Evolutionary conservation across 2,888 invertebrate species (phyloP), one percentile per base, ranked within the genome.

Genomic region (Ennomos fuscantarius): DNA sequence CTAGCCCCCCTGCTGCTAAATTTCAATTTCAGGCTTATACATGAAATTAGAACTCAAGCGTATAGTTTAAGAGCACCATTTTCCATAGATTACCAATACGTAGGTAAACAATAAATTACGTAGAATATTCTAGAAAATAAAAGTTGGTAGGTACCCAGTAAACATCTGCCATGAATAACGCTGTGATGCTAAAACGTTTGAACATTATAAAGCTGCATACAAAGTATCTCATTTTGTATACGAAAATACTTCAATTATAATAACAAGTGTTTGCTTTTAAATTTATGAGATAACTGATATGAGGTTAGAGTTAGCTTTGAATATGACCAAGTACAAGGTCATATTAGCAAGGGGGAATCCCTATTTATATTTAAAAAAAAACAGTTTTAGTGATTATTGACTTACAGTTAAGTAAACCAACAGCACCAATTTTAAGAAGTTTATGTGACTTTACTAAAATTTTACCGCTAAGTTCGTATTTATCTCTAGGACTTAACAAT

Each of bases 151-250:
- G 10, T 13, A 44, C 3, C 44, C 36, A 42, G 15, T 15, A 49
- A 58, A 31, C 53, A 67, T 73, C 70, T 69, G 70, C 60, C 65
- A 73, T 76, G 76, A 73, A 76, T 75, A 78, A 77, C 72, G 71
- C 66, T 63, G 69, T 65, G 73, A 73, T 71, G 72, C 76, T 79
- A 77, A 77, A 78, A 73, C 69, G 72, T 74, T 72, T 76, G 72
- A 75, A 73, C 73, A 73, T 46, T 76, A 60, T 70, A 68, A 68
- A 68, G 65, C 72, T 76, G 84, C 78, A 84, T 84, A 81, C 72
- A 83, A 82, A 84, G 82, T 66, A 81, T 48, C 72, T 81, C 73
- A 80, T 84, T 82, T 72, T 56, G 57, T 61, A 56, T 58, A 57
- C 58, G 62, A 63, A 66, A 66, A 72, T 70, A 67, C 47, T 56